Base-by-base conservation (phyloP, 2,888 invertebrate species). In the Tethea ocularis region DNA sequence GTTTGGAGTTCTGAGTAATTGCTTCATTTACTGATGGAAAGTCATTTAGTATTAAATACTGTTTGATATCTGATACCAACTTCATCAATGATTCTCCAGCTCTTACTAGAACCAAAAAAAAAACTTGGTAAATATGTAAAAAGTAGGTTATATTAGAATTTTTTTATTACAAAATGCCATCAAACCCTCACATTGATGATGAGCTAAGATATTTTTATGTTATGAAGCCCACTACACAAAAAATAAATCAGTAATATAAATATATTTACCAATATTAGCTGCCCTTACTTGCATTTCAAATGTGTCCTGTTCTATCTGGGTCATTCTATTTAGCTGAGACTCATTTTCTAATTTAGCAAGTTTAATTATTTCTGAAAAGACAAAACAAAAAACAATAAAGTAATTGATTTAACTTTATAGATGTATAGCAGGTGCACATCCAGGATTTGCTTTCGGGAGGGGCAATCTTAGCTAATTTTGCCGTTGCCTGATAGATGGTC, bases 1-100 rank as follows among this genome's bases (percentile, higher is more conserved):
- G 87, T 82, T 97, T 97, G 0, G 97, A 97, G 83, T 98, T 98
- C 72, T 97, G 96, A n/a, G 97, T 96, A 66, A 99, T 99, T 0
- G 99, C 98, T 81, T 99, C 98, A 86, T 99, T 99, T 0, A 99
- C 98, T 1, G 99, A 98, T 52, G 98, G 98, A 83, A 99, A 99
- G 89, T 99, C 99, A 86, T 99, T 99, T 22, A 99, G 94, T 76
- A 99, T 99, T 52, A 99, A 93, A 87, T 99, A 99, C 83, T 99
- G 99, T 81, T 99, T 99, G 65, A 99, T 97, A 84, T 99, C 99
- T 0, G 99, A 98, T 0, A 99, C 98, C 29, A 99, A 93, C 87
- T 99, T 99, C 97, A 99, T 98, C 24, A 99, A 88, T 0, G 99
- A 98, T 92, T 99, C 99, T 0, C 98, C 98, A 61, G 99, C 99